Percentiles rank a stretch among this genome's conserved stretches.
Evolutionary conservation across 1,140 invertebrate genomes (phyloP).

Genomic region (Eubasilissa regina): DNA sequence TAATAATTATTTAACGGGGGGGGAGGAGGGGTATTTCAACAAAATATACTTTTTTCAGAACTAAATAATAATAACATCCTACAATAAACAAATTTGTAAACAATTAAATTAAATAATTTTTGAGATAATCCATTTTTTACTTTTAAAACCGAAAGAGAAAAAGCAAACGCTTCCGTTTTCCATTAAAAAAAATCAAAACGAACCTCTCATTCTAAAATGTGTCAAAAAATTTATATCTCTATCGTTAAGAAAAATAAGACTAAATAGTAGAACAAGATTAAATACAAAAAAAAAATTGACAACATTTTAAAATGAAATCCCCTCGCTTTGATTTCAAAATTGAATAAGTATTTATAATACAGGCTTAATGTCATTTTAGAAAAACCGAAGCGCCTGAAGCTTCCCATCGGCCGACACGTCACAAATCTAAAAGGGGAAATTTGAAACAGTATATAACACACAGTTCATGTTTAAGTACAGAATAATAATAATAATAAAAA

Average conservation of each 20-base stretch:
- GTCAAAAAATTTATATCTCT: not conserved
- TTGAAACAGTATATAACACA: slow-evolving; percentile 2
- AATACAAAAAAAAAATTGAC: not conserved
- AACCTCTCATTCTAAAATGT: not conserved
- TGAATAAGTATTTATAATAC: slow-evolving; percentile 36
- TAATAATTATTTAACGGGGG: not conserved
- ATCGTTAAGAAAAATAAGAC: not conserved
- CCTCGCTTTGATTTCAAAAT: slow-evolving; percentile 12
- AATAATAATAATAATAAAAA: slow-evolving; percentile 35
- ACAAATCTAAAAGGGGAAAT: slow-evolving; percentile 1
- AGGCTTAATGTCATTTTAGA: slow-evolving; percentile 4
- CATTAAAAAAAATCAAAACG: slow-evolving; percentile 2
- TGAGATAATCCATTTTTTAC: not conserved
- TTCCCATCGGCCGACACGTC: slow-evolving; percentile 5
- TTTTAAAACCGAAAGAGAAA: slow-evolving; percentile 4
- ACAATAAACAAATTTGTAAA: not conserved
- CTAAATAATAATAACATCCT: not conserved
- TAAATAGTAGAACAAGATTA: too few species aligned
- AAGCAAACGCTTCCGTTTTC: slow-evolving; percentile 28
- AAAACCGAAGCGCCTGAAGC: not conserved
- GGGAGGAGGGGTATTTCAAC: not conserved
- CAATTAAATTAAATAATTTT: too few species aligned
- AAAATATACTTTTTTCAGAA: not conserved
- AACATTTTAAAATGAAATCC: not conserved
- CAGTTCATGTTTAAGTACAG: slow-evolving; percentile 17